Evolutionary conservation across 1,140 invertebrate genomes (phyloP), one percentile per base, ranked within the genome.

Genomic region (Megathymus violae): DNA sequence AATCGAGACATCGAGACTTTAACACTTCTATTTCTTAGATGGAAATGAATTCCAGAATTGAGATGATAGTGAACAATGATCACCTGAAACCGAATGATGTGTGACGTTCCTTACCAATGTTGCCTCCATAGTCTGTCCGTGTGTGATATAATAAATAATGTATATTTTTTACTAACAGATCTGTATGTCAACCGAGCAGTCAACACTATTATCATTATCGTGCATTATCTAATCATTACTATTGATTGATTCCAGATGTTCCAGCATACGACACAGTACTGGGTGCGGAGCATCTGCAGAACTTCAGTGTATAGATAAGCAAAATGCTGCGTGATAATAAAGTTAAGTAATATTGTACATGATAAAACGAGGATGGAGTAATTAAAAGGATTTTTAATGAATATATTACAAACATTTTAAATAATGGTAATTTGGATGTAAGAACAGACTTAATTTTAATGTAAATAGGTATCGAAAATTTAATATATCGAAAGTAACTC

Each of bases 281-380:
- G 36, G 71, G 71, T 43, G 67, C 67, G 27, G 82, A 82, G 54
- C 76, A 83, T 14, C 62, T 85, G 41, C 80, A 83, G 51, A 75
- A 83, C 56, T 82, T 83, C 52, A 69, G 71, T n/a, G 47, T 63
- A 38, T 69, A 69, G n/a, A 52, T 59, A 43, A 14, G 25, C 10
- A 43, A 31, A 11, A 43, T 51, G 13, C 19, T 25, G 22, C 19
- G 51, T 56, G 51, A 56, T 56, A 56, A 31, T 56, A 56, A 56
- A 43, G 31, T n/a, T 43, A 36, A 36, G 40, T 19, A 56, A 56
- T 56, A 56, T 56, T 56, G 43, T 25, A 7, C 10, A 40, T 56
- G 41, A 36, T n/a, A n/a, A 22, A 11, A 41, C 17, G 34, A 36
- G 1, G 11, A n/a, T 36, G 34, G 11, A 36, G 1, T 31, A 22